Evolutionary conservation across 2,888 invertebrate species (phyloP).

Genomic region (Carpatolechia fugitivella): DNA sequence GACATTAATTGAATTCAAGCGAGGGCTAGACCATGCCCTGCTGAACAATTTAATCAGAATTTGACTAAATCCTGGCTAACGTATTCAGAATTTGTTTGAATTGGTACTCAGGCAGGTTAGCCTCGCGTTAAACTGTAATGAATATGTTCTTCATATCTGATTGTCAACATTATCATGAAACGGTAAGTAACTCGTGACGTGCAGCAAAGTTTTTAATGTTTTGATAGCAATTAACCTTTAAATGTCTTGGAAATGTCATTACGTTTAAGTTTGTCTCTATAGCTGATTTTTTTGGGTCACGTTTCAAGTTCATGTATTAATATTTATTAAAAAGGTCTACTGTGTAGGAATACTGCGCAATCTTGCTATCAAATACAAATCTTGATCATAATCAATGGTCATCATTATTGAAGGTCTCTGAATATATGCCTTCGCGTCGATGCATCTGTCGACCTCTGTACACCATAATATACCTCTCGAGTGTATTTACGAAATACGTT

Average conservation of each 20-base stretch:
- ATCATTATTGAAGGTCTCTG: conserved; percentile 22
- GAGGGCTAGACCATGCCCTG: conserved; percentile 24
- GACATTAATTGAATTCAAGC: conserved; percentile 54
- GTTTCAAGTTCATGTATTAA: no score
- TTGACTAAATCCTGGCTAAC: conserved; percentile 4
- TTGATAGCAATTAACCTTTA: conserved; percentile 44
- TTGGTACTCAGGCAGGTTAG: not conserved
- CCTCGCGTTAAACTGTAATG: not conserved
- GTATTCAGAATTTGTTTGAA: not conserved
- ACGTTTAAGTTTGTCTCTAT: not conserved
- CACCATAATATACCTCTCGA: conserved; percentile 22
- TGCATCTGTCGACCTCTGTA: conserved; percentile 37
- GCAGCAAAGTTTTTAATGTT: conserved; percentile 31
- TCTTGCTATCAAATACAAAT: conserved; percentile 13
- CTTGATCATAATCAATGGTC: conserved; percentile 12
- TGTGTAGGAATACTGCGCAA: not conserved
- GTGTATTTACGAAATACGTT: conserved; percentile 39
- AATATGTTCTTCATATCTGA: not conserved
- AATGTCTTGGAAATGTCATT: conserved; percentile 37
- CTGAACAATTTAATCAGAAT: conserved; percentile 16
- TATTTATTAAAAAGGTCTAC: not conserved
- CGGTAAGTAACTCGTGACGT: conserved; percentile 28
- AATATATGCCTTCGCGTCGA: conserved; percentile 23
- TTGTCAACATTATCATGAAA: not conserved
- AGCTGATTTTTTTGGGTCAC: not conserved